Percentiles rank a stretch among this genome's conserved stretches.
These are phyloP conservation scores for Brachylomia viminalis DNA, from an alignment of 2,888 invertebrate species.

Conservation along the genomic window DNA sequence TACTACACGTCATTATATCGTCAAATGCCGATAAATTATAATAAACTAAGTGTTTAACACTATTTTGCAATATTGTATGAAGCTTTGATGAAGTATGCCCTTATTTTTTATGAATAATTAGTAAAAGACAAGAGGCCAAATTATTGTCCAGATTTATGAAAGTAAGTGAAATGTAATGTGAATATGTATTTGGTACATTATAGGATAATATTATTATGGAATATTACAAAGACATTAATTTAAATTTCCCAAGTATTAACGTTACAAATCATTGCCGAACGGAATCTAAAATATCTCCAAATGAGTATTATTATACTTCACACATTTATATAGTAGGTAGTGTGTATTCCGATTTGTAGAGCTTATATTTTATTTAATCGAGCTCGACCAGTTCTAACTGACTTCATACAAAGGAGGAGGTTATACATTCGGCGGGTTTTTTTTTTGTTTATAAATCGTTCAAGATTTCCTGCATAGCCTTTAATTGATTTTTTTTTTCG, in stretches of 20 bases:
- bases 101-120: slow-evolving; percentile 76
- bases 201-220: slow-evolving; percentile 66
- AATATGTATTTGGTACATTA: slow-evolving; percentile 52
- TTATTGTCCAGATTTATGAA: slow-evolving; percentile 84
- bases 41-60: slow-evolving; percentile 65
- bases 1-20: slow-evolving; percentile 37
- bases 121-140: slow-evolving; percentile 89
- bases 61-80: slow-evolving; percentile 73
- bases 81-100: slow-evolving; percentile 76
- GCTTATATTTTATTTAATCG: neutral
- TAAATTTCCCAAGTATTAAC: slow-evolving; percentile 45
- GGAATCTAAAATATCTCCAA: slow-evolving; percentile 27
- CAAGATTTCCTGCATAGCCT: neutral
- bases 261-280: slow-evolving; percentile 28
- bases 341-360: slow-evolving; percentile 8
- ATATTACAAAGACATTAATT: slow-evolving; percentile 53
- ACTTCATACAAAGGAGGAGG: too few species aligned
- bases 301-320: slow-evolving; percentile 34
- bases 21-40: slow-evolving; percentile 31
- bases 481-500: neutral
- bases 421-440: too few species aligned
- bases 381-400: neutral
- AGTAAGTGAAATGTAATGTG: slow-evolving; percentile 60
- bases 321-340: too few species aligned
- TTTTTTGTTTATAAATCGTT: neutral